phyloP scores from a whole-genome alignment of 2,797 vertebrate species.

The Tragelaphus eurycerus region DNA sequence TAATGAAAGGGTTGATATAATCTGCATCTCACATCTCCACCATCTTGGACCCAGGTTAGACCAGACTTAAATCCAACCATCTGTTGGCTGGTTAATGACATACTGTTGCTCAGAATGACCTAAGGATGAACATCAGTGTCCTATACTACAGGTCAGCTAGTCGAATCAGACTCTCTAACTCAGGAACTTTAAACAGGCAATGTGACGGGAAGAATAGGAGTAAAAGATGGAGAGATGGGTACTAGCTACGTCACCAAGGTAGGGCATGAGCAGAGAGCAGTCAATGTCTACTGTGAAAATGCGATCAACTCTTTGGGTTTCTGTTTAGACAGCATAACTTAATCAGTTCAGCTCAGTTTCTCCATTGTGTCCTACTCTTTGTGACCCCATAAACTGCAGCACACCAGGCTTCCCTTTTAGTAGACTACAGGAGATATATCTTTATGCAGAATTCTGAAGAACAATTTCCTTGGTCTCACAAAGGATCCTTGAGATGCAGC shows the following conservation, averaged over 20 bases:
- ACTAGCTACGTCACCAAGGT: neutral
- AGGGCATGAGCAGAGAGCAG: neutral
- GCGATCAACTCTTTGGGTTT: neutral
- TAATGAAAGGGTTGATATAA: neutral
- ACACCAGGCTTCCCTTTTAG: neutral
- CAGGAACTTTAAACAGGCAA: neutral
- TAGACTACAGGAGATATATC: neutral
- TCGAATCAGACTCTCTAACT: neutral
- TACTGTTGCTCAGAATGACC: neutral
- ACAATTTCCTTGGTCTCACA: neutral
- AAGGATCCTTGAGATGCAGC: neutral
- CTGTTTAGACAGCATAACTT: neutral
- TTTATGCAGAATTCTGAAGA: slow-evolving; percentile 5
- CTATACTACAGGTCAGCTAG: neutral
- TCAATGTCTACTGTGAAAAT: neutral
- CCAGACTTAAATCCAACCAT: neutral
- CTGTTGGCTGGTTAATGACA: neutral
- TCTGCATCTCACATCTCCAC: neutral
- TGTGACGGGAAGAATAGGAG: neutral
- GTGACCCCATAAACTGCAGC: neutral
- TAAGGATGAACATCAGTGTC: neutral
- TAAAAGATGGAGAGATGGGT: neutral
- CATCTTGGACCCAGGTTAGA: neutral
- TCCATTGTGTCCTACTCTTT: fast-evolving
- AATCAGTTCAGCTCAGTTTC: neutral